Percentiles rank a stretch among this genome's conserved stretches.
Conservation (phyloP, 1,140 invertebrate genomes). For the Aphidius ervi region DNA sequence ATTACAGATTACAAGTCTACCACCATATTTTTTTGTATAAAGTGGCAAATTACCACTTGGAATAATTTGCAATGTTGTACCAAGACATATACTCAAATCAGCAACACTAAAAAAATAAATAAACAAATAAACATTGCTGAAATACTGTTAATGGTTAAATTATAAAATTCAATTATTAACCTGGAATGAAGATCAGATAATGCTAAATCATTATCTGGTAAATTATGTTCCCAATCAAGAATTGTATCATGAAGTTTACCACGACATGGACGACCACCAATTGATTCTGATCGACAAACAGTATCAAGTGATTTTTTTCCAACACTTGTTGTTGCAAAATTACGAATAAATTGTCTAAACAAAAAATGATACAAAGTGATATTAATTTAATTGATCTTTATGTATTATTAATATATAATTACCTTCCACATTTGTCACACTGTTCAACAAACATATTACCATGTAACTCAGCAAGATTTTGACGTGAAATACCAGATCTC, state of each 20-base stretch:
- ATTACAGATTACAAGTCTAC: constrained; percentile 92
- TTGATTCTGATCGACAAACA: constrained; percentile 63
- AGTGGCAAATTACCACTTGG: constrained; percentile 94
- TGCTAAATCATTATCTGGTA: constrained; percentile 86
- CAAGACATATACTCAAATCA: constrained; percentile 89
- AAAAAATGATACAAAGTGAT: constrained; percentile 27
- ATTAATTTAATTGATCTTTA: constrained; percentile 11
- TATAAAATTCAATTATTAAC: constrained; percentile 45
- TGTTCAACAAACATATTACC: constrained; percentile 98
- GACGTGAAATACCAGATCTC: constrained; percentile 78
- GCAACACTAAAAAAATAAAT: constrained; percentile 64
- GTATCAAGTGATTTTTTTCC: constrained; percentile 84
- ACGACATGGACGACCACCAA: constrained; percentile 69
- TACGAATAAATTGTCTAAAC: constrained; percentile 77
- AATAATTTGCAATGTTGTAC: constrained; percentile 95
- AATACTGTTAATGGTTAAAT: constrained; percentile 6
- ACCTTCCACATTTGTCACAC: constrained; percentile 87
- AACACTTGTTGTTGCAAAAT: constrained; percentile 77
- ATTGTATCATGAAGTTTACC: constrained; percentile 89
- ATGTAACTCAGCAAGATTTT: constrained; percentile 87
- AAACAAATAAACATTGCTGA: neutral
- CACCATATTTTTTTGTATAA: constrained; percentile 79
- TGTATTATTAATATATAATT: constrained; percentile 21
- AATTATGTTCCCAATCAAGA: constrained; percentile 96
- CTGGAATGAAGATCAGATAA: constrained; percentile 83